A percentile compares a stretch with the other conserved stretches of the same genome.
Conservation (phyloP, 2,888 invertebrate genomes). For the Branchipolynoe longqiensis region DNA sequence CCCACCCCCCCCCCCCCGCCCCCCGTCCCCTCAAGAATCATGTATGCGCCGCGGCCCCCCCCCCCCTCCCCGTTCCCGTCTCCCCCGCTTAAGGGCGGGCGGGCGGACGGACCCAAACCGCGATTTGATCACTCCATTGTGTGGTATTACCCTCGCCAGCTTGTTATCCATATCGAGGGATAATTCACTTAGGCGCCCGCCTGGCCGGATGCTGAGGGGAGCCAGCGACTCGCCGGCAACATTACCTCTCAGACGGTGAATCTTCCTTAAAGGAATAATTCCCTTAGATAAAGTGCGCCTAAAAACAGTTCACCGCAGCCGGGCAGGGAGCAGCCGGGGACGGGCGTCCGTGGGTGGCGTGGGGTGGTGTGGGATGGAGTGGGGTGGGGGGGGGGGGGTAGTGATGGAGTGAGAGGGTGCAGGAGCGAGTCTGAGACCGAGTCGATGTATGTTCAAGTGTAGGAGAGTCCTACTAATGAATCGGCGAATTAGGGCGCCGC, state of each 20-base stretch:
- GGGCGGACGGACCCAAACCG: background rate
- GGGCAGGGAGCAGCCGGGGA: background rate
- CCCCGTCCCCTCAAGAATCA: too few relatives aligned
- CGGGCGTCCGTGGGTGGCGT: background rate
- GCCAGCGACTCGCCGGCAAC: constrained; percentile 39
- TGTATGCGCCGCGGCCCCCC: too few relatives aligned
- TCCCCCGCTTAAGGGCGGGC: background rate
- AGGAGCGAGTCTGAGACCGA: too few relatives aligned
- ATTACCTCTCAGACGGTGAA: constrained; percentile 40
- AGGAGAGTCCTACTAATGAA: too few relatives aligned
- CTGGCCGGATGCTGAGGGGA: constrained; percentile 43
- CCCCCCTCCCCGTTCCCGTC: too few relatives aligned
- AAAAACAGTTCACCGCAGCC: background rate
- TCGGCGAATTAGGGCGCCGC: background rate
- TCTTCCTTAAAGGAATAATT: constrained; percentile 50
- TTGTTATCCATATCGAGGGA: constrained; percentile 37
- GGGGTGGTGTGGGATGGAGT: background rate
- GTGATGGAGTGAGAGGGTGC: background rate
- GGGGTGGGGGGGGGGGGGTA: background rate
- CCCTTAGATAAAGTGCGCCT: constrained; percentile 51
- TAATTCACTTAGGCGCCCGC: constrained; percentile 30
- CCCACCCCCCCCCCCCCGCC: too few relatives aligned
- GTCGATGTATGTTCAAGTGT: too few relatives aligned
- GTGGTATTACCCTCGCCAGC: constrained; percentile 43
- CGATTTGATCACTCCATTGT: constrained; percentile 45